Evolutionary conservation across 1,140 invertebrate species (phyloP).

Genomic region (Theocolax elegans): DNA sequence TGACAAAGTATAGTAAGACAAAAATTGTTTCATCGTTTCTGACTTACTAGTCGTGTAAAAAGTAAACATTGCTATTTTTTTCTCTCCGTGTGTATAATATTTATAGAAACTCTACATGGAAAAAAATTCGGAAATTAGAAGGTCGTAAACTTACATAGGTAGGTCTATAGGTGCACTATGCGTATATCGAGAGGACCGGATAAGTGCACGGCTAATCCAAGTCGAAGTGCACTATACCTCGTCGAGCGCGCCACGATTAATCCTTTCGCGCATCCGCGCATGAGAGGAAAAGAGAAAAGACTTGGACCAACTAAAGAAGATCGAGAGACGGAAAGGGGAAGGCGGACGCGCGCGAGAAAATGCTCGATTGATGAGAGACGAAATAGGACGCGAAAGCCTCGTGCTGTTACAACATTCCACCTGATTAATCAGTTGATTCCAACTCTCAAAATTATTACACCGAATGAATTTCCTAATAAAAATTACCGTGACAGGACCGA

Average conservation of each 20-base stretch:
- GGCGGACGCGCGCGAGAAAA: not conserved
- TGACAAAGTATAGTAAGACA: no score
- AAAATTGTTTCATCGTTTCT: no score
- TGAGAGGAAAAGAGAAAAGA: not conserved
- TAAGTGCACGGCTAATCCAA: not conserved
- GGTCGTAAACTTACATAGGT: no score
- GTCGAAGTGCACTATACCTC: conserved; percentile 9
- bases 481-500: no score
- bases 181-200: not conserved
- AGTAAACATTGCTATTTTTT: no score
- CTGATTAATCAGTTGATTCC: conserved; percentile 8
- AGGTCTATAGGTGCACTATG: not conserved
- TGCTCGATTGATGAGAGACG: not conserved
- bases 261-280: not conserved
- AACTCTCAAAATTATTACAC: no score
- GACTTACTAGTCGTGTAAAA: no score
- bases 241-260: conserved; percentile 21
- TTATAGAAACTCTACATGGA: no score
- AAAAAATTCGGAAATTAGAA: no score
- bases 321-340: not conserved
- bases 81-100: no score
- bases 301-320: no score
- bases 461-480: no score
- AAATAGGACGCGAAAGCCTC: conserved; percentile 3
- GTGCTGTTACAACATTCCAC: not conserved